Evolutionary conservation across 2,797 vertebrate genomes (phyloP).

Genomic region (Chaenodraco wilsoni): DNA sequence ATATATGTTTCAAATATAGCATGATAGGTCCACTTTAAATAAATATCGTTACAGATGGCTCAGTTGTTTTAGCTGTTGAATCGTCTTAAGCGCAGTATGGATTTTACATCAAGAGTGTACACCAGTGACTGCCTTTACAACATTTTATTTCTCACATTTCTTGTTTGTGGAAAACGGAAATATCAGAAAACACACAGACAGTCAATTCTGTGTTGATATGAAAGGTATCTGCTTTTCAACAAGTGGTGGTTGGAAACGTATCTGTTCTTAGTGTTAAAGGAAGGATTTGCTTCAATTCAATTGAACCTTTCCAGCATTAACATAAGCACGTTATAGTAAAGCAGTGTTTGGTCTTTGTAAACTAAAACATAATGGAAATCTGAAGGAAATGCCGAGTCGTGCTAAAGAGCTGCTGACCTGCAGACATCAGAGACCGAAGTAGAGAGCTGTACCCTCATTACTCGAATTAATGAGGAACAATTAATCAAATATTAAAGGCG

Average conservation of each 20-base stretch:
- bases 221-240: neutral
- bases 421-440: neutral
- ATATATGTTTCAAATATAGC: too few species aligned
- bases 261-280: neutral
- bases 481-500: too few species aligned
- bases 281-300: neutral
- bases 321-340: neutral
- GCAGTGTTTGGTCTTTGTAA: neutral
- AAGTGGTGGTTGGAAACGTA: neutral
- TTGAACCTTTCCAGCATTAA: neutral
- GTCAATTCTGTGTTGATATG: slow-evolving; percentile 1
- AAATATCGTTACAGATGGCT: neutral
- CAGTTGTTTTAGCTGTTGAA: slow-evolving; percentile 1
- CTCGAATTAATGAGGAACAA: neutral
- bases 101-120: slow-evolving; percentile 26
- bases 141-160: slow-evolving; percentile 13
- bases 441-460: neutral
- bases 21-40: neutral
- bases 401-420: neutral
- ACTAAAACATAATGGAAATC: neutral
- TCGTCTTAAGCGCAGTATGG: slow-evolving; percentile 3
- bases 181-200: slow-evolving; percentile 14
- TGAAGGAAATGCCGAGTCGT: neutral
- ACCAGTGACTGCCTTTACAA: neutral
- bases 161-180: slow-evolving; percentile 24